Conservation (phyloP, 2,113 vertebrate genomes). For the Melanerpes aurifrons region DNA sequence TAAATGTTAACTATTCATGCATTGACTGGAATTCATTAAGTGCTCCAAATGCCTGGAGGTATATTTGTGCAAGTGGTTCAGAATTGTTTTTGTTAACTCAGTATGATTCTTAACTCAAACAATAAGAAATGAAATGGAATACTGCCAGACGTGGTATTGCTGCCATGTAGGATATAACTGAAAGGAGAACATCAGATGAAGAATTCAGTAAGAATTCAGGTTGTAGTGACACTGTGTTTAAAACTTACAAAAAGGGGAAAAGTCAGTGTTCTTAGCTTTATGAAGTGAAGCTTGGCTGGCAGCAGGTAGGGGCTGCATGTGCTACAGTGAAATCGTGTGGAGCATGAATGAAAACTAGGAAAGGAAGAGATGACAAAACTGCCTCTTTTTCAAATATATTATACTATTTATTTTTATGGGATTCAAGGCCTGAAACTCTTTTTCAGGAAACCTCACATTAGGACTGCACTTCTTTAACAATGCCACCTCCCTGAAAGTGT, state of each 20-base stretch:
- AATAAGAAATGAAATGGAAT: conserved; percentile 6
- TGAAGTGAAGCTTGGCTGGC: not conserved
- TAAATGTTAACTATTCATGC: conserved; percentile 27
- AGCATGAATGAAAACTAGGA: too few species aligned
- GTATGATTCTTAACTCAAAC: not conserved
- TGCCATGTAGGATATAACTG: not conserved
- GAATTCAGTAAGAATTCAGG: not conserved
- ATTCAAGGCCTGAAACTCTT: not conserved
- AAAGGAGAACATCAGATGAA: not conserved
- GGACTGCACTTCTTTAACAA: not conserved
- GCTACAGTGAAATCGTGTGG: too few species aligned
- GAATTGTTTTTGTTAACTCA: conserved; percentile 7
- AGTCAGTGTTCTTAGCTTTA: not conserved
- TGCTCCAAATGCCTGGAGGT: not conserved
- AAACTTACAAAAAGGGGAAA: not conserved
- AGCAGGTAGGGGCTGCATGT: too few species aligned
- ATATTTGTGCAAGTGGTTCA: not conserved
- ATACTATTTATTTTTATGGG: not conserved
- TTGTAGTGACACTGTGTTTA: not conserved
- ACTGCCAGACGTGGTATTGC: not conserved
- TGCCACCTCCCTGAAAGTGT: not conserved
- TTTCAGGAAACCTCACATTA: not conserved
- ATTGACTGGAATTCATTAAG: conserved; percentile 34
- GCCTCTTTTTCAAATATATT: too few species aligned
- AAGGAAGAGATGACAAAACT: not conserved